These are phyloP conservation scores for Pammene aurita DNA, from an alignment of 2,888 invertebrate species.

Conservation along the genomic window DNA sequence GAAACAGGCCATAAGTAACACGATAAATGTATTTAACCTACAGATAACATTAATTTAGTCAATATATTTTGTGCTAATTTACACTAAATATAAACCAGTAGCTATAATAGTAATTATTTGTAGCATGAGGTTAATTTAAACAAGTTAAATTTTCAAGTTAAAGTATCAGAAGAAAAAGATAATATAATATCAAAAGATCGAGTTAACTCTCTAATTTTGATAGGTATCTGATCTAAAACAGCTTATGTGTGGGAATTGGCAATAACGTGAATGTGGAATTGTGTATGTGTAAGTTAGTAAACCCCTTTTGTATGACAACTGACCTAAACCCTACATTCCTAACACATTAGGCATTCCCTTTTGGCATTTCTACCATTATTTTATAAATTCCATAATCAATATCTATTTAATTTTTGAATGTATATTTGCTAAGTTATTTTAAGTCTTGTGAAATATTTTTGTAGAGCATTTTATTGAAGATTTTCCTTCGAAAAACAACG, in stretches of 20 bases:
- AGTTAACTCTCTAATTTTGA: slow-evolving; percentile 21
- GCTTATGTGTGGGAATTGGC: slow-evolving; percentile 64
- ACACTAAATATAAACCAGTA: not conserved
- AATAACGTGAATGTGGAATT: slow-evolving; percentile 64
- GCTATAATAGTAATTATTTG: not conserved
- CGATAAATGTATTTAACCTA: not conserved
- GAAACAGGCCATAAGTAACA: too few species aligned
- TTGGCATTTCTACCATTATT: slow-evolving; percentile 37
- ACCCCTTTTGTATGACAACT: slow-evolving; percentile 41
- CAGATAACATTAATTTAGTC: not conserved
- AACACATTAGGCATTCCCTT: slow-evolving; percentile 59
- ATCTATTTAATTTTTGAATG: slow-evolving; percentile 54
- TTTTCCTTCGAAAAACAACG: slow-evolving; percentile 75
- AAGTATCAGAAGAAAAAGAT: not conserved
- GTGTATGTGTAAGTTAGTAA: slow-evolving; percentile 53
- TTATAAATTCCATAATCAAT: slow-evolving; percentile 33
- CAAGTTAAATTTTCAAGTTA: not conserved
- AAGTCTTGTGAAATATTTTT: slow-evolving; percentile 69
- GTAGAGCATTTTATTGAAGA: slow-evolving; percentile 62
- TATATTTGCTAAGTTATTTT: slow-evolving; percentile 64
- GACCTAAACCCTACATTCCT: slow-evolving; percentile 52
- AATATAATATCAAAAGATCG: not conserved
- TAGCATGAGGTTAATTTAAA: not conserved
- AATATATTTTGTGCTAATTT: slow-evolving; percentile 14
- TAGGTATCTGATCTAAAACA: slow-evolving; percentile 31